These are phyloP conservation scores for Hepsetus odoe DNA, from an alignment of 2,113 vertebrate species.

Conservation along the genomic window DNA sequence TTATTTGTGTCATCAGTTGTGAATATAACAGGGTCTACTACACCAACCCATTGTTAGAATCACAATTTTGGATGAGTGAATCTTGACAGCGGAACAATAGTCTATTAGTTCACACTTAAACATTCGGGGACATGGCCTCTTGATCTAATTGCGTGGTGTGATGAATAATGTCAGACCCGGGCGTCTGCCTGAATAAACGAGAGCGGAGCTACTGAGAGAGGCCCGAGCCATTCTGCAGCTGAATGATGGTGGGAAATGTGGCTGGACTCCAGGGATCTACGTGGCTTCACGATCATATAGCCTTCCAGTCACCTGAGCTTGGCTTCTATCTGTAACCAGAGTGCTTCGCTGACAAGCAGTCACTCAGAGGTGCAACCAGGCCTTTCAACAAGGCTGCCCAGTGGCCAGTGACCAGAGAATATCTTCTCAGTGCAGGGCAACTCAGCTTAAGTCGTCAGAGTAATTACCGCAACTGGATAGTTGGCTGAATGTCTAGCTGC, in stretches of 20 bases:
- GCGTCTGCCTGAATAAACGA: conserved; percentile 25
- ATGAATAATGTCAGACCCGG: conserved; percentile 27
- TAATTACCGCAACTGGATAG: conserved; percentile 63
- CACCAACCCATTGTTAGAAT: background rate
- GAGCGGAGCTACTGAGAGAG: conserved; percentile 27
- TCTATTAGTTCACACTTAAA: conserved; percentile 16
- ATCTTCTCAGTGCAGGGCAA: conserved; percentile 34
- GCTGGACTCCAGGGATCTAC: conserved; percentile 39
- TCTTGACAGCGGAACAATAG: conserved; percentile 21
- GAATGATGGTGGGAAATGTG: conserved; percentile 55
- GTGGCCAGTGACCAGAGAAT: conserved; percentile 49
- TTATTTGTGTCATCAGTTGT: conserved; percentile 6
- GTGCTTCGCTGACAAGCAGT: conserved; percentile 71
- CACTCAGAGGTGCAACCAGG: conserved; percentile 64
- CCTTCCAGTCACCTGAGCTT: conserved; percentile 69
- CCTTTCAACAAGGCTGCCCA: conserved; percentile 61
- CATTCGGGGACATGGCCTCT: conserved; percentile 27
- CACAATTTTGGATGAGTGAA: conserved; percentile 16
- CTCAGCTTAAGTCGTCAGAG: conserved; percentile 67
- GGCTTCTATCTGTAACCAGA: conserved; percentile 72
- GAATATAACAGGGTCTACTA: background rate
- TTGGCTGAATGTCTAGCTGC: background rate
- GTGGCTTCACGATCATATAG: conserved; percentile 37
- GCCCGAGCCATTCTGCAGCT: conserved; percentile 54
- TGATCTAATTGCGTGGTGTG: conserved; percentile 31